phyloP scores from a whole-genome alignment of 2,113 vertebrate genomes.

The Hoplias malabaricus region DNA sequence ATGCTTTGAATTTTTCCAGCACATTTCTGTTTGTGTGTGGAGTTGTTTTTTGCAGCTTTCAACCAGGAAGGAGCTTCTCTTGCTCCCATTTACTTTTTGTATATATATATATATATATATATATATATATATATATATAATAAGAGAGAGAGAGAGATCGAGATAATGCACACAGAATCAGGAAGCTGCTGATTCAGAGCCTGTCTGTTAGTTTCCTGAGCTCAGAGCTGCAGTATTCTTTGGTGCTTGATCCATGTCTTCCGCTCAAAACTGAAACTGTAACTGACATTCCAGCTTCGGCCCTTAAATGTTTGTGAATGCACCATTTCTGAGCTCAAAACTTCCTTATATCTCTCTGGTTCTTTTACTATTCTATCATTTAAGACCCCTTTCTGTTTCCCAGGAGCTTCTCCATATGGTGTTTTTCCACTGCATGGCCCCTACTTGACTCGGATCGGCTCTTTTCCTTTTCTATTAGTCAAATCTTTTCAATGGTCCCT shows the following conservation, averaged over 20 bases:
- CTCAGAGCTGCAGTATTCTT: slow-evolving; percentile 9
- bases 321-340: not conserved
- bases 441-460: too few species aligned
- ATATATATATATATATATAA: not conserved
- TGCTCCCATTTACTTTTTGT: not conserved
- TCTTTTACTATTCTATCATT: slow-evolving; percentile 38
- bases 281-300: not conserved
- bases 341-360: not conserved
- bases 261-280: not conserved
- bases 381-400: slow-evolving; percentile 2
- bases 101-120: not conserved
- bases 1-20: not conserved
- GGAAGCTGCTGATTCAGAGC: slow-evolving; percentile 65
- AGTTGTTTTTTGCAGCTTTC: not conserved
- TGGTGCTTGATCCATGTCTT: not conserved
- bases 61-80: not conserved
- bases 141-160: not conserved
- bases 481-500: too few species aligned
- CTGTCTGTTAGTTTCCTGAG: slow-evolving; percentile 52
- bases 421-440: not conserved
- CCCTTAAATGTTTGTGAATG: not conserved
- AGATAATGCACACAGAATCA: slow-evolving; percentile 21
- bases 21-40: not conserved
- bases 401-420: slow-evolving; percentile 11
- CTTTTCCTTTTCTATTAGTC: too few species aligned